phyloP scores from a whole-genome alignment of 1,140 invertebrate species.

The Telenomus remus region DNA sequence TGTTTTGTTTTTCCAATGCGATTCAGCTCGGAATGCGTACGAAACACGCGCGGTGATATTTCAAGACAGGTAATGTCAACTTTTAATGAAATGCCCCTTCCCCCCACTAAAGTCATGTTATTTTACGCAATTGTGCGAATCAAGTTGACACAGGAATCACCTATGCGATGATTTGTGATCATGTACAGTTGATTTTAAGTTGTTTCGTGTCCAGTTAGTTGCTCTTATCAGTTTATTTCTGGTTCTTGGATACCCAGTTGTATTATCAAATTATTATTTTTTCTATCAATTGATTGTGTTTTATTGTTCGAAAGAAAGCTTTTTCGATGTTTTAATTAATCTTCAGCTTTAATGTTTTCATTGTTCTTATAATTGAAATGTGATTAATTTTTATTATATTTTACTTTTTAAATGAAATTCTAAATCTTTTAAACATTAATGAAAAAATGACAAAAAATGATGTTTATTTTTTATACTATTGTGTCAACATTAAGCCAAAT shows the following conservation, averaged over 20 bases:
- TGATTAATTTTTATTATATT: background rate
- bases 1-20: conserved; percentile 2
- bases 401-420: background rate
- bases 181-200: conserved; percentile 19
- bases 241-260: background rate
- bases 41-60: background rate
- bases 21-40: conserved; percentile 16
- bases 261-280: background rate
- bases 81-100: conserved; percentile 1
- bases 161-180: conserved; percentile 23
- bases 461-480: no score
- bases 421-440: no score
- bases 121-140: background rate
- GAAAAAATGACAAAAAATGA: no score
- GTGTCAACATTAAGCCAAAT: no score
- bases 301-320: conserved; percentile 3
- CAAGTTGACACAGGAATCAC: conserved; percentile 4
- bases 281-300: conserved; percentile 1
- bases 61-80: background rate
- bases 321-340: conserved; percentile 11
- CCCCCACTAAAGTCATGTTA: conserved; percentile 4
- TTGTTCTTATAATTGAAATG: background rate
- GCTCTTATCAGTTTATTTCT: background rate
- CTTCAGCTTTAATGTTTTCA: background rate
- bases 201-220: background rate